Conservation (phyloP, 2,888 invertebrate species). For the Julus scandinavius region DNA sequence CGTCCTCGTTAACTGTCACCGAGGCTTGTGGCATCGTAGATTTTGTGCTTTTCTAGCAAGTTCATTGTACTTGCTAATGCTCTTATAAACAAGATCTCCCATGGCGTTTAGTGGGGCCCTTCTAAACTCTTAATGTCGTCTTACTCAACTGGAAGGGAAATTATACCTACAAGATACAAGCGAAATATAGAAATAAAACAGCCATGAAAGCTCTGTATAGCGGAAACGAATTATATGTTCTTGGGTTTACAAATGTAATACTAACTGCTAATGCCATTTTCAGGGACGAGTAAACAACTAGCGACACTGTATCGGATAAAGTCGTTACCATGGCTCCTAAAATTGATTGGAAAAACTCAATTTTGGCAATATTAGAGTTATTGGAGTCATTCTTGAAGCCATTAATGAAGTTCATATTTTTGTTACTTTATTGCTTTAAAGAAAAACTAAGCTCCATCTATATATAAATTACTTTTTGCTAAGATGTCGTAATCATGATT, state of each 20-base stretch:
- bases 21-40: neutral
- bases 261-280: neutral
- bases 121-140: neutral
- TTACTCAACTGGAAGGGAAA: neutral
- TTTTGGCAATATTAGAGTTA: no score
- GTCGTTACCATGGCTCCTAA: neutral
- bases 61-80: constrained; percentile 1
- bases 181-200: neutral
- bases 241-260: neutral
- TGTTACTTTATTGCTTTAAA: no score
- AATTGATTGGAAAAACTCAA: no score
- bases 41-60: neutral
- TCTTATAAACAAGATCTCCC: neutral
- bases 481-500: no score
- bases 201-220: neutral
- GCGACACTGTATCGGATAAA: neutral
- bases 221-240: neutral
- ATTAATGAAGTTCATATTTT: no score
- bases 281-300: neutral
- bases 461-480: no score
- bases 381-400: no score
- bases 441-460: no score
- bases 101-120: neutral
- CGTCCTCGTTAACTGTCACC: constrained; percentile 1
- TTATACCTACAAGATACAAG: neutral